Conservation (phyloP, 2,888 invertebrate genomes). For the Aphrophora alni region DNA sequence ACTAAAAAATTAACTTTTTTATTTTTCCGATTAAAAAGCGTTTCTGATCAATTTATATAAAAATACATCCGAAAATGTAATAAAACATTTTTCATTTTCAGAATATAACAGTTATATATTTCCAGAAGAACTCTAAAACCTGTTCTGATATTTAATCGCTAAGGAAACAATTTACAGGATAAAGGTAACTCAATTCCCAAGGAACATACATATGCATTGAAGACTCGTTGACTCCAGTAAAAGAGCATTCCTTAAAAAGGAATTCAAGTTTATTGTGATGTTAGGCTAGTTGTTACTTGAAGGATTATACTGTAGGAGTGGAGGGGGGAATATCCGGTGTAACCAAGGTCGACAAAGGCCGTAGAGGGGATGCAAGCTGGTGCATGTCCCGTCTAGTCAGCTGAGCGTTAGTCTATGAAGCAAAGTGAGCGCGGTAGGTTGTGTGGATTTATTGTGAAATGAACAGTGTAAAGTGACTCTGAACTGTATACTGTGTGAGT, state of each 20-base stretch:
- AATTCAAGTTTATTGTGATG: not conserved
- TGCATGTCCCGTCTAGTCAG: not conserved
- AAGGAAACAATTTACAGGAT: too few species aligned
- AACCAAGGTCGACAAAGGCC: slow-evolving; percentile 36
- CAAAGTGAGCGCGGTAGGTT: not conserved
- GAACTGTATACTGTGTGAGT: slow-evolving; percentile 9
- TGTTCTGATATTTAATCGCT: too few species aligned
- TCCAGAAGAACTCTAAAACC: too few species aligned
- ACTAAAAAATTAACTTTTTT: too few species aligned
- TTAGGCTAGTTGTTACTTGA: not conserved
- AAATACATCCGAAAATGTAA: too few species aligned
- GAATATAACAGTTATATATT: too few species aligned
- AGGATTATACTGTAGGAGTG: not conserved
- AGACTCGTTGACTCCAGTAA: not conserved
- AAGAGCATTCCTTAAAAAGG: not conserved
- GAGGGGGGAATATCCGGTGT: slow-evolving; percentile 11
- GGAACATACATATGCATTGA: not conserved
- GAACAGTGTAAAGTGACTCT: not conserved
- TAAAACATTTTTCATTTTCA: too few species aligned
- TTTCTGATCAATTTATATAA: too few species aligned
- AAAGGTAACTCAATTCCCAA: not conserved
- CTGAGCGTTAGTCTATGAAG: not conserved
- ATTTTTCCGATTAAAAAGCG: too few species aligned
- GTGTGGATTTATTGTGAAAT: not conserved
- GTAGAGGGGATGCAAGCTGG: not conserved